Evolutionary conservation across 2,888 invertebrate genomes (phyloP).

Genomic region (Pasiphila rectangulata): DNA sequence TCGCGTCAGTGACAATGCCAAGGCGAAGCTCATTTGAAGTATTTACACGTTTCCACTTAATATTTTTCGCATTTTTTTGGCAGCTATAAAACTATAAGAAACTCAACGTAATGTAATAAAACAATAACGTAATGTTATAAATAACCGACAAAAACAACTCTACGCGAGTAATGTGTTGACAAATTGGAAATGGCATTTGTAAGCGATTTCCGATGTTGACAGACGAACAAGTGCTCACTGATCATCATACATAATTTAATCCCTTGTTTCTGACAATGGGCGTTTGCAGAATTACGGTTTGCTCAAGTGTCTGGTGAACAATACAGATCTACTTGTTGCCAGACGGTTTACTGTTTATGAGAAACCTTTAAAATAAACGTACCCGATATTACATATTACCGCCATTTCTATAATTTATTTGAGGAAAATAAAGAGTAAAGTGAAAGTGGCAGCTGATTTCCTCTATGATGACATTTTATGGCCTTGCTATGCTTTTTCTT

Average conservation of each 20-base stretch:
- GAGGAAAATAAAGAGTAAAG: no score
- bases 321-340: slow-evolving; percentile 33
- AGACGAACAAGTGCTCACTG: slow-evolving; percentile 35
- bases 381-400: no score
- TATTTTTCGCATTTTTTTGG: slow-evolving; percentile 37
- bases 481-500: no score
- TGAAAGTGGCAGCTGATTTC: no score
- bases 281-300: slow-evolving; percentile 48
- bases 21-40: slow-evolving; percentile 50
- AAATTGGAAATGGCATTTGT: slow-evolving; percentile 1
- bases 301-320: slow-evolving; percentile 57
- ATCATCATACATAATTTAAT: slow-evolving; percentile 36
- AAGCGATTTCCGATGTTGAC: slow-evolving; percentile 31
- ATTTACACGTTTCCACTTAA: slow-evolving; percentile 41
- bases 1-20: slow-evolving; percentile 49
- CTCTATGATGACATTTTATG: no score
- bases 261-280: slow-evolving; percentile 51
- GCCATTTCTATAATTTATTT: no score
- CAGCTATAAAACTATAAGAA: slow-evolving; percentile 13
- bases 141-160: slow-evolving; percentile 1
- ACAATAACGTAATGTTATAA: slow-evolving; percentile 1
- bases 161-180: neutral
- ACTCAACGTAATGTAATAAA: slow-evolving; percentile 9
- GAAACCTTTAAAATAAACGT: no score
- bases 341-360: no score